These are phyloP conservation scores for Tor tambroides DNA, from an alignment of 2,113 vertebrate genomes.

Conservation along the genomic window DNA sequence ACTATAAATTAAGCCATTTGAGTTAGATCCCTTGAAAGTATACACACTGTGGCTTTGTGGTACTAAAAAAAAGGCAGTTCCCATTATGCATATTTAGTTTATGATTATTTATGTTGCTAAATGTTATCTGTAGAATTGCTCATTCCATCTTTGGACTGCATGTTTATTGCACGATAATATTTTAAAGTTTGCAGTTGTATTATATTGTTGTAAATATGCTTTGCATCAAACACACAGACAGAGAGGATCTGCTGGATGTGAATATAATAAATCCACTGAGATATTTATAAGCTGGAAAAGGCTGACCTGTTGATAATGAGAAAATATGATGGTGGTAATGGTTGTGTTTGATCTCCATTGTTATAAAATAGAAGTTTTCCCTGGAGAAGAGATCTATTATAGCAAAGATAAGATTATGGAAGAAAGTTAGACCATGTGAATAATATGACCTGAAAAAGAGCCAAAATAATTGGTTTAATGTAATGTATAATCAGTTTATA, in stretches of 20 bases:
- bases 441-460: background rate
- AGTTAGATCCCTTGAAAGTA: background rate
- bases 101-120: background rate
- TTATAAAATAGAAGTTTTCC: background rate
- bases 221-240: background rate
- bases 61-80: background rate
- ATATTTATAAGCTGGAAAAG: slow-evolving; percentile 4
- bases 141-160: background rate
- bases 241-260: background rate
- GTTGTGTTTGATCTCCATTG: background rate
- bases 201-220: background rate
- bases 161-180: background rate
- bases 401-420: background rate
- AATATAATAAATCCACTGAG: background rate
- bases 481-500: background rate
- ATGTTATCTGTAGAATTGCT: background rate
- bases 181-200: background rate
- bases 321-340: background rate
- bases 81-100: background rate
- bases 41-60: background rate
- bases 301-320: background rate
- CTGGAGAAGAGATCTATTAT: background rate
- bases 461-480: background rate
- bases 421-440: background rate
- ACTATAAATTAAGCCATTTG: background rate